phyloP scores from a whole-genome alignment of 2,888 invertebrate genomes.

The Bellardia pandia region DNA sequence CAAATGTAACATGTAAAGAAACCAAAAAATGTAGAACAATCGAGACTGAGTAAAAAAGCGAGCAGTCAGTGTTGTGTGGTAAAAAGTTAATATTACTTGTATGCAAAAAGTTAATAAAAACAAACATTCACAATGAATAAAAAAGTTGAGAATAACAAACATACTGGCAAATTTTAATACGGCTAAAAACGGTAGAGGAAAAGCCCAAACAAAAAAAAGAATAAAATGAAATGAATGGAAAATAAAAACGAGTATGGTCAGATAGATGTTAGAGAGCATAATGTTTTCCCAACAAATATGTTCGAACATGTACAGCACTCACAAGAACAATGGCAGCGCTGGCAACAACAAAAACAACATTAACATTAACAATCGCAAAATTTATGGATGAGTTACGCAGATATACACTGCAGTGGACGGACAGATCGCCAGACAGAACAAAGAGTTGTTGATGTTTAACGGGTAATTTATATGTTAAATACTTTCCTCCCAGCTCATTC shows the following conservation, averaged over 20 bases:
- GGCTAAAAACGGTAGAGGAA: background rate
- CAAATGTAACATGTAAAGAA: slow-evolving; percentile 18
- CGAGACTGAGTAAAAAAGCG: slow-evolving; percentile 1
- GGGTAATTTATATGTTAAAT: slow-evolving; percentile 46
- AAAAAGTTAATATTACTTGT: slow-evolving; percentile 33
- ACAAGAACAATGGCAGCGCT: background rate
- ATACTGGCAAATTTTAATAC: slow-evolving; percentile 17
- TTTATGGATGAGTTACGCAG: slow-evolving; percentile 22
- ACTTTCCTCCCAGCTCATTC: background rate
- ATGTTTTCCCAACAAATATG: background rate
- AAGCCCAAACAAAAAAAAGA: background rate
- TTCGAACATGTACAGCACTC: background rate
- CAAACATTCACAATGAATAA: slow-evolving; percentile 20
- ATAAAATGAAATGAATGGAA: background rate
- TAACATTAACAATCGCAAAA: slow-evolving; percentile 3
- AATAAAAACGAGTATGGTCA: background rate
- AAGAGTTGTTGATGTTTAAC: slow-evolving; percentile 30
- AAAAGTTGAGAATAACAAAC: background rate
- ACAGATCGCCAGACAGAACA: background rate
- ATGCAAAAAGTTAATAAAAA: slow-evolving; percentile 9
- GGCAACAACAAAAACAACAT: background rate
- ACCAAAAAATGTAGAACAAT: slow-evolving; percentile 22
- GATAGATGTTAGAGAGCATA: slow-evolving; percentile 3
- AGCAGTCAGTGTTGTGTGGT: background rate
- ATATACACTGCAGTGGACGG: background rate